Percentiles rank a stretch among this genome's conserved stretches.
phyloP scores from a whole-genome alignment of 2,113 vertebrate genomes.

The Pomatorhinus ruficollis region DNA sequence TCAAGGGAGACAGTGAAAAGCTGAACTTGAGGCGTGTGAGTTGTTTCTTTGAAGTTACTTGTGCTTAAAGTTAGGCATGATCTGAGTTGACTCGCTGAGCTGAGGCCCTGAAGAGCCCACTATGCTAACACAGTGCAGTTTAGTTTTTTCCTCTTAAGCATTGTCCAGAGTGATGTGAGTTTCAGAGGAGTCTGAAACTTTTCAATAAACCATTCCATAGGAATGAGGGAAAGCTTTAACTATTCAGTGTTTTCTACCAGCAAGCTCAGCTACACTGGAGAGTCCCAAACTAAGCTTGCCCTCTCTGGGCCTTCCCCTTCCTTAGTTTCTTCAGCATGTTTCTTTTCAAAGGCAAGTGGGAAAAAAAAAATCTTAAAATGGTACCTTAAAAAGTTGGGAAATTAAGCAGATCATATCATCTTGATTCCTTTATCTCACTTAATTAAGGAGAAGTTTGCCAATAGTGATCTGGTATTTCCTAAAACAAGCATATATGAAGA shows the following conservation, averaged over 20 bases:
- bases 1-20: not conserved
- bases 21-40: not conserved
- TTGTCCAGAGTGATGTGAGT: not conserved
- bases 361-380: not conserved
- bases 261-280: not conserved
- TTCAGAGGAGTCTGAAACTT: not conserved
- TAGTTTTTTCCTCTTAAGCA: not conserved
- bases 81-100: not conserved
- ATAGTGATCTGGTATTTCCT: constrained; percentile 30
- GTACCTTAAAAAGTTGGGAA: constrained; percentile 3
- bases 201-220: not conserved
- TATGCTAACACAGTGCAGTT: not conserved
- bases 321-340: not conserved
- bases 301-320: not conserved
- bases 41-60: not conserved
- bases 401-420: not conserved
- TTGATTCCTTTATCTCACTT: constrained; percentile 24
- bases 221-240: not conserved
- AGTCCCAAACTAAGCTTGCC: not conserved
- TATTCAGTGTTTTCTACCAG: not conserved
- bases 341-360: not conserved
- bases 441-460: constrained; percentile 50
- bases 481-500: constrained; percentile 23
- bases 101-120: not conserved
- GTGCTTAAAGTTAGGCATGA: not conserved